Evolutionary conservation across 92 coral and sea anemone species (phyloP).

Genomic region (Isaurus tuberculatus): DNA sequence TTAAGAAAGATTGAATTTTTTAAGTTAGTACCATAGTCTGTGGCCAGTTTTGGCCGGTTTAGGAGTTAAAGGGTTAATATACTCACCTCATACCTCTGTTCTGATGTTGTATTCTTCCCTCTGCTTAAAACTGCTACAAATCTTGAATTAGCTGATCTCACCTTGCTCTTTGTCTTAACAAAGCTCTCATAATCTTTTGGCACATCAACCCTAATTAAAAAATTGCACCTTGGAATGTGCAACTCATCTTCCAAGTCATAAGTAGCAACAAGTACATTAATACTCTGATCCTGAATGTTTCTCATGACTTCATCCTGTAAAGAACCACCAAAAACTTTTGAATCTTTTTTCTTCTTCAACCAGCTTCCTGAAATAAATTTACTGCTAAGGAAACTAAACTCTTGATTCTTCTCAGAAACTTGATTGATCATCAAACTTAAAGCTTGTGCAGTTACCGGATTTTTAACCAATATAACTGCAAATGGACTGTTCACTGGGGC

Average conservation of each 20-base stretch:
- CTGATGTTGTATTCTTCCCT: slow-evolving; percentile 16
- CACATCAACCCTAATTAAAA: slow-evolving; percentile 75
- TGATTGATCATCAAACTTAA: slow-evolving; percentile 64
- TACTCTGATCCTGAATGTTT: slow-evolving; percentile 65
- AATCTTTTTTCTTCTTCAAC: slow-evolving; percentile 41
- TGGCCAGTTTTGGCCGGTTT: too few species aligned
- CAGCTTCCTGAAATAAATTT: slow-evolving; percentile 51
- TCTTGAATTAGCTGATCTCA: slow-evolving; percentile 65
- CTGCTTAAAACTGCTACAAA: slow-evolving; percentile 62
- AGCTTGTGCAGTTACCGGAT: slow-evolving; percentile 65
- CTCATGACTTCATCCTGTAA: slow-evolving; percentile 54
- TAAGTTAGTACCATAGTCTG: too few species aligned
- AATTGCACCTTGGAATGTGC: slow-evolving; percentile 68
- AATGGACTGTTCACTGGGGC: slow-evolving; percentile 46
- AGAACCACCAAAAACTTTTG: slow-evolving; percentile 32
- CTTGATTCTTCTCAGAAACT: slow-evolving; percentile 38
- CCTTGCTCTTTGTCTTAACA: slow-evolving; percentile 63
- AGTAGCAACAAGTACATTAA: slow-evolving; percentile 79
- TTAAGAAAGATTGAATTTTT: too few species aligned
- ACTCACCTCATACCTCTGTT: slow-evolving; percentile 22
- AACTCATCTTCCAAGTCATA: slow-evolving; percentile 67
- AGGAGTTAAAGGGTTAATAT: background rate
- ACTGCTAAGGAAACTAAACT: slow-evolving; percentile 67
- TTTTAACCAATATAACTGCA: slow-evolving; percentile 61
- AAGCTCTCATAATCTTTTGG: slow-evolving; percentile 72